Percentiles rank a stretch among this genome's conserved stretches.
Evolutionary conservation across 2,113 vertebrate species (phyloP).

Genomic region (Camelus dromedarius): DNA sequence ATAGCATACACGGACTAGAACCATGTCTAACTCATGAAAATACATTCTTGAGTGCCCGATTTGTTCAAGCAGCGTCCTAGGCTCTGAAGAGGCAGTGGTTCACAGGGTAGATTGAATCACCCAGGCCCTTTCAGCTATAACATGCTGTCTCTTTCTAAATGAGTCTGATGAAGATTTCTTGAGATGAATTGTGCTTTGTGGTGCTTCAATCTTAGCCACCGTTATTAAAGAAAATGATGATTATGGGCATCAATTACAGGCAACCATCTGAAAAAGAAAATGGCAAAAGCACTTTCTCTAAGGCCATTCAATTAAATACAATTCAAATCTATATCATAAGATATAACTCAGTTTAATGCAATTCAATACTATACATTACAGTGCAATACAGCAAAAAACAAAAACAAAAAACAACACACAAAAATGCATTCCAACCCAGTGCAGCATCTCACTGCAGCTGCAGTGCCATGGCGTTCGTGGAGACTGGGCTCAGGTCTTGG

Average conservation of each 20-base stretch:
- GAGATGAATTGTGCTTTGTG: neutral
- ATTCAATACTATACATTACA: neutral
- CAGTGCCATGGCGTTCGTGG: rapidly evolving
- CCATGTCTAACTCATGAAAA: neutral
- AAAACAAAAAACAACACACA: no score
- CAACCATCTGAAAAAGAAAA: neutral
- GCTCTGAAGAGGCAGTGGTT: neutral
- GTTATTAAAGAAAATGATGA: neutral
- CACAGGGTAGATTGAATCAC: rapidly evolving
- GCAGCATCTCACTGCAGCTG: neutral
- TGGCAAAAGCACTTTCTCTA: neutral
- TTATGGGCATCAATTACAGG: neutral
- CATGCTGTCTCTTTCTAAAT: neutral
- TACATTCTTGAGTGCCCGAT: neutral
- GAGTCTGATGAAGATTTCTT: neutral
- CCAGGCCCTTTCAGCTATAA: neutral
- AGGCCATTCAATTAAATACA: neutral
- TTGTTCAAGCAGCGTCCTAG: neutral
- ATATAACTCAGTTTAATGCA: neutral
- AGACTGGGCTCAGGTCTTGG: neutral
- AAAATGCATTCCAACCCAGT: neutral
- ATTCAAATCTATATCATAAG: neutral
- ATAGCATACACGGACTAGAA: neutral
- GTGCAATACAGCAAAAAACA: neutral
- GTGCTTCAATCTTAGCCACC: neutral